Evolutionary conservation across 30 jellyfish, hydroid and myxozoan genomes (phyloP).

Genomic region (Sanderia malayensis): DNA sequence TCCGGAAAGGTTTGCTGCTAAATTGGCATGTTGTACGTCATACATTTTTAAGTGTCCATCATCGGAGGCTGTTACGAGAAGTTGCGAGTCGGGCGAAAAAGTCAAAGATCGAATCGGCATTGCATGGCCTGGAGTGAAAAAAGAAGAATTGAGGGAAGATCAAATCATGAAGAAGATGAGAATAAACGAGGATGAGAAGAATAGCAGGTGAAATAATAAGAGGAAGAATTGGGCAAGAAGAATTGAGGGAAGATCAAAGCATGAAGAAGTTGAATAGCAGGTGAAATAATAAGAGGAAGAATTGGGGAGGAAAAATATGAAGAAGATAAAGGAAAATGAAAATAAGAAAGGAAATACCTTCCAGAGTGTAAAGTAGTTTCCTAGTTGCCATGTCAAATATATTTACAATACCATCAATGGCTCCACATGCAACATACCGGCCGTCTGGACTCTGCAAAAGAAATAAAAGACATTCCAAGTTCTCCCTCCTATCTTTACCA

Average conservation of each 20-base stretch:
- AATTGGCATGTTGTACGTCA: conserved; percentile 92
- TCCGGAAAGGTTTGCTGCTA: conserved; percentile 90
- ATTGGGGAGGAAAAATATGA: neutral
- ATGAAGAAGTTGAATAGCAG: neutral
- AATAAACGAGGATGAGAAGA: neutral
- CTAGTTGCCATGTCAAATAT: conserved; percentile 84
- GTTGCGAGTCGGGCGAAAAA: conserved; percentile 93
- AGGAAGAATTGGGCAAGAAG: neutral
- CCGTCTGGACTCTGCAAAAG: conserved; percentile 93
- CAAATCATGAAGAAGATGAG: neutral
- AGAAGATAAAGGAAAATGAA: neutral
- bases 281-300: neutral
- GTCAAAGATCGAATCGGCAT: conserved; percentile 96
- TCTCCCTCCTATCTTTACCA: no score
- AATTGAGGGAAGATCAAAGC: neutral
- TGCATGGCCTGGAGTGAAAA: conserved; percentile 77
- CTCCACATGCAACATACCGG: conserved; percentile 91
- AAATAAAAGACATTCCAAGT: no score
- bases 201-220: neutral
- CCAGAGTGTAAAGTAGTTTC: conserved; percentile 85
- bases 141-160: neutral
- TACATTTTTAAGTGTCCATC: conserved; percentile 97
- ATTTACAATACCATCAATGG: conserved; percentile 91
- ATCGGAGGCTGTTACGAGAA: conserved; percentile 92
- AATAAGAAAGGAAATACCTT: no score